Base-by-base conservation (phyloP, 1,140 invertebrate species). In the Drosophila kohkoa region DNA sequence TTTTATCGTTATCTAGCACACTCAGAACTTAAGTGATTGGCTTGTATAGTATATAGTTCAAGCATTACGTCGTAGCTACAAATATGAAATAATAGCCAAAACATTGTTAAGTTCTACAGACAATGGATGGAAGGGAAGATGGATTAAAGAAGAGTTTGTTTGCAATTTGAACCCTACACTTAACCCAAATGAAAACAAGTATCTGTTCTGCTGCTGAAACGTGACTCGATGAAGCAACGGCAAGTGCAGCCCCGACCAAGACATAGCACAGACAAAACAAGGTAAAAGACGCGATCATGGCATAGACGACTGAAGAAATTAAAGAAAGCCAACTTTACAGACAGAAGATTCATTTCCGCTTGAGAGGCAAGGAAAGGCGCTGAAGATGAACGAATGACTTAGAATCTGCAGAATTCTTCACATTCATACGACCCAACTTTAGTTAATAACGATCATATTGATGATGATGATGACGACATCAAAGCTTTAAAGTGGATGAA, bases 361-460 rank as follows among this genome's bases (percentile, higher is more conserved):
- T 82, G 76, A 87, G 82, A 76, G 60, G 77, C 75, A 81, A 81
- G 25, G 16, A 20, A 25, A 60, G 62, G 71, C 83, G 75, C 74
- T 87, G 62, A 77, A 82, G 79, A 82, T 88, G 82, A 88, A 88
- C 83, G 79, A 88, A 86, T 86, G 83, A 54, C 68, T 86, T 60
- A 88, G 82, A 88, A 88, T 87, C 74, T 20, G 28, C 15, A 55
- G 11, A 65, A 67, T 54, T 62, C 51, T 41, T 38, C 13, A 8
- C 20, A 3, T 25, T 64, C 46, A 25, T 32, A 63, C 49, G 11
- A 25, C 20, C 20, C 20, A 25, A 25, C 43, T 49, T 13, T 30
- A 32, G 13, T 51, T 55, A 32, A 54, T 30, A 38, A 55, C 11
- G 20, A 55, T n/a, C 6, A 30, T 30, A n/a, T 4, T 35, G 13